phyloP scores from a whole-genome alignment of 2,113 vertebrate genomes.

The Eidolon helvum region DNA sequence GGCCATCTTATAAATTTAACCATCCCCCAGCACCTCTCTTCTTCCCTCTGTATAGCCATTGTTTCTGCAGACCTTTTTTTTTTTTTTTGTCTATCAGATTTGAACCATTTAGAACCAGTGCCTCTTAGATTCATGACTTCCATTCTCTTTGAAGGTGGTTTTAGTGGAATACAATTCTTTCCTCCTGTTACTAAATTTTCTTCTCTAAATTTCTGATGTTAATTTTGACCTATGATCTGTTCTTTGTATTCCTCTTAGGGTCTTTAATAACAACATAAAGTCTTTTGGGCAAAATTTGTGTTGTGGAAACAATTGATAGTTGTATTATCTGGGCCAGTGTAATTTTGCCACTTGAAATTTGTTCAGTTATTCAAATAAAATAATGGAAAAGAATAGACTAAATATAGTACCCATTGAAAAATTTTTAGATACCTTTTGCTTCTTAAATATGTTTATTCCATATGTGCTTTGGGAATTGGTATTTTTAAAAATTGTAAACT shows the following conservation, averaged over 20 bases:
- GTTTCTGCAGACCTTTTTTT: not conserved
- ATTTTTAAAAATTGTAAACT: not conserved
- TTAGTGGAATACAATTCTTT: not conserved
- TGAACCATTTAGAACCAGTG: not conserved
- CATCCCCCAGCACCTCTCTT: not conserved
- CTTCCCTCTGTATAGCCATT: not conserved
- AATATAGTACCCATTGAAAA: not conserved
- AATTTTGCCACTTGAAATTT: slow-evolving; percentile 28
- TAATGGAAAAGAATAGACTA: not conserved
- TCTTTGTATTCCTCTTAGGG: not conserved
- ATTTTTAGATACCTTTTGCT: not conserved
- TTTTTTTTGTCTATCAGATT: not conserved
- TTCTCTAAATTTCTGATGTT: slow-evolving; percentile 30
- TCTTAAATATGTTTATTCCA: not conserved
- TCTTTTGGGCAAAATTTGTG: not conserved
- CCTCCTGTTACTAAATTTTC: not conserved
- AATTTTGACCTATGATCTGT: not conserved
- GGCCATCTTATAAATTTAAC: not conserved
- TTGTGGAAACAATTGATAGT: not conserved
- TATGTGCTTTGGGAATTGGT: slow-evolving; percentile 17
- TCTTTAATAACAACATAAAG: not conserved
- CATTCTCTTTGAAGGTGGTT: not conserved
- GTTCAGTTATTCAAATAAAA: slow-evolving; percentile 17
- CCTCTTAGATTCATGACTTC: not conserved
- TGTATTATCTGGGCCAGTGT: not conserved